Conservation (phyloP, 1,140 invertebrate genomes). For the Diorhabda sublineata region DNA sequence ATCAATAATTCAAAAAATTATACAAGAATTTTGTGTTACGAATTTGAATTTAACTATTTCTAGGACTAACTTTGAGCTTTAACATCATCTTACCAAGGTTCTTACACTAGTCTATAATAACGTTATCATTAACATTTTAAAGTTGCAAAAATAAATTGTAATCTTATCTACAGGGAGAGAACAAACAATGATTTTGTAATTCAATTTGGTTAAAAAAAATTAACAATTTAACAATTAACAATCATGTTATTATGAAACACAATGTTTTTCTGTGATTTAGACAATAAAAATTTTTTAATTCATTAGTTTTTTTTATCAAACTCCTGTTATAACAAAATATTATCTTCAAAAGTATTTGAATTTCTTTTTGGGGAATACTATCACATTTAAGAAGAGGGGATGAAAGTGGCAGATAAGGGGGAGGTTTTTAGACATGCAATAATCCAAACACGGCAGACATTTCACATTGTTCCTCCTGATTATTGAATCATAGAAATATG, state of each 20-base stretch:
- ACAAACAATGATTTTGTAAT: slow-evolving; percentile 2
- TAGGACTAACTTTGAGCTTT: too few species aligned
- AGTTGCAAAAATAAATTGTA: slow-evolving; percentile 6
- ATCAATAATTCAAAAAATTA: too few species aligned
- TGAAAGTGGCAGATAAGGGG: slow-evolving; percentile 3
- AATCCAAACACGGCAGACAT: slow-evolving; percentile 3
- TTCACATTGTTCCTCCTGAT: not conserved
- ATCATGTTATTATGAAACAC: too few species aligned
- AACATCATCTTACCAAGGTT: too few species aligned
- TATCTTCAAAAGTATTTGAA: not conserved
- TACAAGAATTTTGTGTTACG: too few species aligned
- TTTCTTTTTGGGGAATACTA: slow-evolving; percentile 6
- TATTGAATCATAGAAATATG: slow-evolving; percentile 8
- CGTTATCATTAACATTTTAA: slow-evolving; percentile 1
- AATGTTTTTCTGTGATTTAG: too few species aligned
- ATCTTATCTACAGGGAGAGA: slow-evolving; percentile 3
- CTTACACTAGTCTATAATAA: not conserved
- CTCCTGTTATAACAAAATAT: slow-evolving; percentile 4
- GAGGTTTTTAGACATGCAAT: not conserved
- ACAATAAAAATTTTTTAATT: not conserved
- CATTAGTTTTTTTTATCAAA: slow-evolving; percentile 5
- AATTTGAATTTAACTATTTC: too few species aligned
- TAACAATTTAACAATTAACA: too few species aligned
- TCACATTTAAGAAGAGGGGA: slow-evolving; percentile 2
- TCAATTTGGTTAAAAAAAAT: not conserved